Base-by-base conservation (phyloP, 2,797 vertebrate species). In the Intellagama lesueurii region DNA sequence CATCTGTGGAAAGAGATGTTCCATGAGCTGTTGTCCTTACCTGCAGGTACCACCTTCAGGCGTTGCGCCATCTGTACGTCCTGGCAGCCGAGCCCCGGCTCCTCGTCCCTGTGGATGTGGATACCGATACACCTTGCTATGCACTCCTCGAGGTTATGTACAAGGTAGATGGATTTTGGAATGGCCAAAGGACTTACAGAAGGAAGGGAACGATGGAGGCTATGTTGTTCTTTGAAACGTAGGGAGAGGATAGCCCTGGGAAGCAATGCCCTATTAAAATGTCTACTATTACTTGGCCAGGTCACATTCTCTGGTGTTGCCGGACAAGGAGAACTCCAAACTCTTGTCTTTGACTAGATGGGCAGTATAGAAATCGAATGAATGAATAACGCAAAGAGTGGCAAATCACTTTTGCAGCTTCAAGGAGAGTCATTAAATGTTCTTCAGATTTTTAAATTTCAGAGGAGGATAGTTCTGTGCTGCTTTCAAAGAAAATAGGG, bases 11-110 rank as follows among this genome's bases (percentile, higher is more conserved):
- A 88, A 77, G 40, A 66, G 40, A 4, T 7, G 12, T 44, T 64
- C 12, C 12, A 2, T 60, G 22, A 9, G 17, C 3, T 6, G 5
- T 52, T 69, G 7, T 87, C 56, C 91, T 0, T 87, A 0, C 32
- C 0, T 69, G 40, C 95, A 99, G 99, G 89, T 99, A 99, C 95
- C 99, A 99, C 95, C 97, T 99, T 19, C 99, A 99, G 97, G 99
- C 99, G 22, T 95, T 99, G 87, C 97, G 99, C 8, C 99, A 99
- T 92, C 96, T 99, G 68, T 98, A 98, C 0, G 99, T 99, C 52
- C 96, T 99, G 91, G 99, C 99, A 0, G 98, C 98, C 0, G 98
- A 99, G 88, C 99, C 99, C 0, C 97, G 99, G 64, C 98, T 99
- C 32, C 97, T 99, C 30, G 98, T 99, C 0, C 99, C 99, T 0